These are phyloP conservation scores for Pterostichus niger DNA, from an alignment of 2,888 invertebrate genomes.

Conservation along the genomic window DNA sequence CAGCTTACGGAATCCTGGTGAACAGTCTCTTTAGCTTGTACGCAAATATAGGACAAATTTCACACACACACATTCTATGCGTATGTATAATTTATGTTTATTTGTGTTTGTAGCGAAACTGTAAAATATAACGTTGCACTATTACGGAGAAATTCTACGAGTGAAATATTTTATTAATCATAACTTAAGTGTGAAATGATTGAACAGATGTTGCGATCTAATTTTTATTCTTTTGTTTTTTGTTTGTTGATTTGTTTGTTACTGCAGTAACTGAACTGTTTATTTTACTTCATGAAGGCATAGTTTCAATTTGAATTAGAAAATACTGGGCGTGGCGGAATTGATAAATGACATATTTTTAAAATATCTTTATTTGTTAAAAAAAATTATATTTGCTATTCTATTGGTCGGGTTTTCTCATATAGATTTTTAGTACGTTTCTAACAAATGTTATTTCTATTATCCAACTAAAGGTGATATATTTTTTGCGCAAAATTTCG, in stretches of 20 bases:
- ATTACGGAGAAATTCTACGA: conserved; percentile 14
- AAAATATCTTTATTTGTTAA: no score
- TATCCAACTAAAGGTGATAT: no score
- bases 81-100: conserved; percentile 2
- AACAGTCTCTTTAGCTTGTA: neutral
- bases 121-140: conserved; percentile 35
- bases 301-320: no score
- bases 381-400: no score
- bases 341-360: no score
- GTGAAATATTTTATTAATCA: conserved; percentile 17
- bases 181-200: conserved; percentile 1
- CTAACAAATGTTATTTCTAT: no score
- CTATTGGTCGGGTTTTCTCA: no score
- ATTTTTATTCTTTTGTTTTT: neutral
- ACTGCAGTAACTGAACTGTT: neutral
- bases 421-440: no score
- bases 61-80: neutral
- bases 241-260: neutral
- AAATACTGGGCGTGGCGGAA: no score
- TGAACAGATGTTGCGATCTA: conserved; percentile 28
- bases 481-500: no score
- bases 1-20: neutral
- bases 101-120: conserved; percentile 9
- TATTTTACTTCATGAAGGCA: neutral
- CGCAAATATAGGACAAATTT: conserved; percentile 25